A percentile compares a stretch with the other conserved stretches of the same genome.
phyloP scores from a whole-genome alignment of 1,140 invertebrate species.

The Zaprionus ornatus region DNA sequence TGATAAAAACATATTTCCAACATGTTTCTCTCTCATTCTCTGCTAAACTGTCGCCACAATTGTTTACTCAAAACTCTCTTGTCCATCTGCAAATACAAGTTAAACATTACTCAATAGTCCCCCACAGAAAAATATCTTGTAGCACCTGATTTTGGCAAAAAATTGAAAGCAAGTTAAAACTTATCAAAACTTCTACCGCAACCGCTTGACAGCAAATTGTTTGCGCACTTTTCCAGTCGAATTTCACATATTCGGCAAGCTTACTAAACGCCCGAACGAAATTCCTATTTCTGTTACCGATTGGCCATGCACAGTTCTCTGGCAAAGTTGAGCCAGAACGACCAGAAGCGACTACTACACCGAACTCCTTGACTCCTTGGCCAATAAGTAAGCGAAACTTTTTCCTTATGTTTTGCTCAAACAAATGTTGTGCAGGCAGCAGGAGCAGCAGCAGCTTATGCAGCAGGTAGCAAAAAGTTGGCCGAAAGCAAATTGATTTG shows the following conservation, averaged over 20 bases:
- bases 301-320: neutral
- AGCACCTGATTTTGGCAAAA: conserved; percentile 2
- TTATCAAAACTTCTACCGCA: conserved; percentile 50
- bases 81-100: neutral
- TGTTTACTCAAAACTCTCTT: neutral
- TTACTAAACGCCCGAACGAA: conserved; percentile 25
- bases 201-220: conserved; percentile 66
- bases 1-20: neutral
- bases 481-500: conserved; percentile 73
- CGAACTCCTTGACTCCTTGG: conserved; percentile 25
- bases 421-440: conserved; percentile 58
- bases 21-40: neutral
- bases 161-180: neutral
- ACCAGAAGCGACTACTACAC: conserved; percentile 38
- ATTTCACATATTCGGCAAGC: conserved; percentile 50
- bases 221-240: conserved; percentile 36
- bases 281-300: neutral
- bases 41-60: neutral
- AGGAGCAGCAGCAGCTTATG: too few relatives aligned
- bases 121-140: neutral
- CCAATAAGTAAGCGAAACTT: conserved; percentile 75
- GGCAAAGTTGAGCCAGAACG: conserved; percentile 34
- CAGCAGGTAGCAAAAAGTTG: conserved; percentile 66
- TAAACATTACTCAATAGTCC: conserved; percentile 4
- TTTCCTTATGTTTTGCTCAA: conserved; percentile 69